These are phyloP conservation scores for Raphicerus campestris DNA, from an alignment of 2,113 vertebrate species.

Conservation along the genomic window DNA sequence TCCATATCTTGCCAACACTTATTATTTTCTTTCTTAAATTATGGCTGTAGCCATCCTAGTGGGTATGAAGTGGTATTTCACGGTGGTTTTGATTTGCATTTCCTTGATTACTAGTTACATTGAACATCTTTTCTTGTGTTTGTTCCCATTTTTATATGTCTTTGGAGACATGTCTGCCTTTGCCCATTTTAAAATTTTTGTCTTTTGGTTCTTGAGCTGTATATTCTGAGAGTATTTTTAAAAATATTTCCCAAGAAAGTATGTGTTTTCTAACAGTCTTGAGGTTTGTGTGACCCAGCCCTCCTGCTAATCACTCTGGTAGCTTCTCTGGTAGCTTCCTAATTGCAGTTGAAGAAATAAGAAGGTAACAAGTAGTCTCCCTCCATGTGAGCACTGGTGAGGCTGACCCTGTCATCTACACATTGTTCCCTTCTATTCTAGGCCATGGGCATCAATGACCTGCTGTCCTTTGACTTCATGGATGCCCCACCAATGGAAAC, in stretches of 20 bases:
- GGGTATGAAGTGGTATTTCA: not conserved
- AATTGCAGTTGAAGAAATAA: not conserved
- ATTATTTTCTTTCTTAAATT: not conserved
- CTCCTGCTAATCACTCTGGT: not conserved
- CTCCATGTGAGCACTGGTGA: not conserved
- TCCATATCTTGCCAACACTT: not conserved
- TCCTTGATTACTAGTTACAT: not conserved
- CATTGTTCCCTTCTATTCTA: constrained; percentile 62
- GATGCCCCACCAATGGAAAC: constrained; percentile 99
- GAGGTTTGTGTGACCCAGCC: not conserved
- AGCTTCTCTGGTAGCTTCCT: not conserved
- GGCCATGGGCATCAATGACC: constrained; percentile 99
- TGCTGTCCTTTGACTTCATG: constrained; percentile 99
- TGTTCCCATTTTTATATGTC: not conserved
- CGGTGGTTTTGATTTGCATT: not conserved
- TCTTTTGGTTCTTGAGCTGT: not conserved
- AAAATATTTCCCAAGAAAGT: not conserved
- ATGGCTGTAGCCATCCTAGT: not conserved
- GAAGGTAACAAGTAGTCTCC: not conserved
- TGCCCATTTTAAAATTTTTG: not conserved
- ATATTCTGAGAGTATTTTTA: not conserved
- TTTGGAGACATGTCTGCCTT: not conserved
- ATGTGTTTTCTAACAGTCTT: not conserved
- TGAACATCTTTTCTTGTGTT: not conserved
- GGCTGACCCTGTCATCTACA: not conserved